Percentiles rank a stretch among this genome's conserved stretches.
Conservation (phyloP, 2,113 vertebrate genomes). For the Antechinus flavipes region DNA sequence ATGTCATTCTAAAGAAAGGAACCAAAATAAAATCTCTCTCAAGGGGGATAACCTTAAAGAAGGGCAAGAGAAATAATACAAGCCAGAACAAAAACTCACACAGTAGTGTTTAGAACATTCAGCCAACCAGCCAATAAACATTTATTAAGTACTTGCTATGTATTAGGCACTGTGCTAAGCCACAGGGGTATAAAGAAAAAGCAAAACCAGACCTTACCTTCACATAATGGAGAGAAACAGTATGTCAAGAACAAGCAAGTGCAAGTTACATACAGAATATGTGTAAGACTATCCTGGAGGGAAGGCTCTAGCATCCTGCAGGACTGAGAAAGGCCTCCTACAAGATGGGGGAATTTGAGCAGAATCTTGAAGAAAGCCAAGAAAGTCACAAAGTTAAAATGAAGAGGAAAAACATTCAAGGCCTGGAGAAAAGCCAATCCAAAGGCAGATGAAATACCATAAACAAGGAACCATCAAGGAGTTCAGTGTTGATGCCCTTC, state of each 20-base stretch:
- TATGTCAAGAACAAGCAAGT: background rate
- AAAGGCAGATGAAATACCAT: background rate
- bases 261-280: background rate
- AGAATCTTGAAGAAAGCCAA: background rate
- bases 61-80: background rate
- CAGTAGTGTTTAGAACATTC: background rate
- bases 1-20: conserved; percentile 49
- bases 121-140: background rate
- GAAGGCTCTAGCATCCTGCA: background rate
- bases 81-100: background rate
- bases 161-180: background rate
- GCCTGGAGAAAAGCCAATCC: background rate
- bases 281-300: background rate
- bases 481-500: background rate
- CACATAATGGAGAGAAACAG: background rate
- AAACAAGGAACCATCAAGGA: background rate
- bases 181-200: background rate
- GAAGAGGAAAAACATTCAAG: background rate
- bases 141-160: background rate
- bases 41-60: conserved; percentile 17
- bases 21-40: conserved; percentile 47
- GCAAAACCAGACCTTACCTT: background rate
- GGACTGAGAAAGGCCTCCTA: background rate
- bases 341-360: background rate
- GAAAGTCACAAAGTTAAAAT: background rate